Conservation (phyloP, 2,888 invertebrate genomes). For the Sinohyriopsis cumingii region DNA sequence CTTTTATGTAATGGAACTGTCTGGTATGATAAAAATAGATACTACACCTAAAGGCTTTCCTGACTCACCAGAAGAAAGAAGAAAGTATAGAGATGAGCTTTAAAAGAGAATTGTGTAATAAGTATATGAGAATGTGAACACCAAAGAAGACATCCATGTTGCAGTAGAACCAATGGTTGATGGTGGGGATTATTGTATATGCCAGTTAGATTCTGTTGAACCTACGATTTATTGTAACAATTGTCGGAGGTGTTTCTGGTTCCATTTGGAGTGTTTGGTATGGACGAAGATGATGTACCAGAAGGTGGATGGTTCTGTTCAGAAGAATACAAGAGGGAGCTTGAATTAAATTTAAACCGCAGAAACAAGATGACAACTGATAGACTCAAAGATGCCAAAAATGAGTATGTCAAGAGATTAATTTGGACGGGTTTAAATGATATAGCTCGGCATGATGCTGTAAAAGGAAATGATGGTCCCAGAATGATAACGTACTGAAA, state of each 20-base stretch:
- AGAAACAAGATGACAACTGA: constrained; percentile 2
- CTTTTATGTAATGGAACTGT: constrained; percentile 3
- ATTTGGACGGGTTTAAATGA: constrained; percentile 12
- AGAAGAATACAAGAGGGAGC: constrained; percentile 2
- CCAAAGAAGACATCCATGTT: constrained; percentile 2
- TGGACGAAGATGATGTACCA: constrained; percentile 13
- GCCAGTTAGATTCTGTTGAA: constrained; percentile 8
- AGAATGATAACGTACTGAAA: constrained; percentile 15
- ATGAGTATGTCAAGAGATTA: constrained; percentile 10
- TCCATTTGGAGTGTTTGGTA: constrained; percentile 18
- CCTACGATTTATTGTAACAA: constrained; percentile 9
- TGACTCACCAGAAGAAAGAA: background rate
- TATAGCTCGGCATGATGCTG: constrained; percentile 15
- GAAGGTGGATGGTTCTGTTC: constrained; percentile 13
- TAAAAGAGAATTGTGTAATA: constrained; percentile 1
- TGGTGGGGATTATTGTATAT: too few relatives aligned
- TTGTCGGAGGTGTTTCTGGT: constrained; percentile 19
- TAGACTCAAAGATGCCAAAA: constrained; percentile 6
- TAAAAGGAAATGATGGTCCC: constrained; percentile 18
- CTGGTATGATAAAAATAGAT: constrained; percentile 4
- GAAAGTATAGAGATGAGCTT: background rate
- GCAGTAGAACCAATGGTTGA: background rate
- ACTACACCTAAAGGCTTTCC: background rate
- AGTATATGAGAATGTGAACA: constrained; percentile 7
- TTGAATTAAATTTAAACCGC: background rate